Conservation (phyloP, 2,113 vertebrate genomes). For the Apeltes quadracus region DNA sequence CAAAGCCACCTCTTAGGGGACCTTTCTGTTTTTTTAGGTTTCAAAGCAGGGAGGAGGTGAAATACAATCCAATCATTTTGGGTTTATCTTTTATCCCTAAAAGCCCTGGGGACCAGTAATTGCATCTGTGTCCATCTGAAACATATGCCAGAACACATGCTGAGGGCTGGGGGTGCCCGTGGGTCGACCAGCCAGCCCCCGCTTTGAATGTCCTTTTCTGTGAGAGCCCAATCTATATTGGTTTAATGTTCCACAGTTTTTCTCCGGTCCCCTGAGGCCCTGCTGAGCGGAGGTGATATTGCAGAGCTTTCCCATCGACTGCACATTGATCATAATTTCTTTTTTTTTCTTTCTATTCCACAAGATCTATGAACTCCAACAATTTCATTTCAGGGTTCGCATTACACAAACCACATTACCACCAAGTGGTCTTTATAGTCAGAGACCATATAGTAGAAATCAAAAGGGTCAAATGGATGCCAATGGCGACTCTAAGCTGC, state of each 20-base stretch:
- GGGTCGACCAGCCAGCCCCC: slow-evolving; percentile 18
- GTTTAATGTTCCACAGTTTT: slow-evolving; percentile 43
- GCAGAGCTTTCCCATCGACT: slow-evolving; percentile 7
- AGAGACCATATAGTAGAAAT: slow-evolving; percentile 4
- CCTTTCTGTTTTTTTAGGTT: slow-evolving; percentile 2
- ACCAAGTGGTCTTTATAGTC: no score
- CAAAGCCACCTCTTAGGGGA: slow-evolving; percentile 24
- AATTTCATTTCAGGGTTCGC: slow-evolving; percentile 30
- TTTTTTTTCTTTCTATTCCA: slow-evolving; percentile 31
- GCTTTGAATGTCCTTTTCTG: slow-evolving; percentile 39
- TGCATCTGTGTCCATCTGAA: slow-evolving; percentile 57
- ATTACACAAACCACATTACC: slow-evolving; percentile 27
- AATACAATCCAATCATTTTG: slow-evolving; percentile 58
- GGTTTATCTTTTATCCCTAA: slow-evolving; percentile 55
- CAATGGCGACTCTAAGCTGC: slow-evolving; percentile 2
- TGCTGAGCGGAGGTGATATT: slow-evolving; percentile 34
- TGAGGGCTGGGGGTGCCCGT: slow-evolving; percentile 26
- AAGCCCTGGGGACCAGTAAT: slow-evolving; percentile 39
- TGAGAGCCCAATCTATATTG: slow-evolving; percentile 34
- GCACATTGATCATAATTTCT: slow-evolving; percentile 11
- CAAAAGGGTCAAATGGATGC: not conserved
- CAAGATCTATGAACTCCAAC: slow-evolving; percentile 34
- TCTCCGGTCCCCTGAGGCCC: slow-evolving; percentile 34
- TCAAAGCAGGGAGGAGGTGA: slow-evolving; percentile 20
- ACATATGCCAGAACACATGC: slow-evolving; percentile 62